A percentile compares a stretch with the other conserved stretches of the same genome.
Evolutionary conservation across 2,888 invertebrate species (phyloP).

Genomic region (Marronus borbonicus): DNA sequence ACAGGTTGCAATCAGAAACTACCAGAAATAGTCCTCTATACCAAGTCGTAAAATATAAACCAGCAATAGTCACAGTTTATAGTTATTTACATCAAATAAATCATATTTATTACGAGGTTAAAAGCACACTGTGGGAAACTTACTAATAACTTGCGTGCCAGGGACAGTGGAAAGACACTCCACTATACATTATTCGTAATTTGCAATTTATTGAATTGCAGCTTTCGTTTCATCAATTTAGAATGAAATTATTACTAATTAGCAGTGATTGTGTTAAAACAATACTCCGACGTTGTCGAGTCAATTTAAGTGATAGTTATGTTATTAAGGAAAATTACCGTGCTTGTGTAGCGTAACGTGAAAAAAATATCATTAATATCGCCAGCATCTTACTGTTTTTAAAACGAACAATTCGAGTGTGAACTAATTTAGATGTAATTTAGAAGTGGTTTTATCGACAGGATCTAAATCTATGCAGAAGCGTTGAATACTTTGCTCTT

Average conservation of each 20-base stretch:
- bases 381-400: neutral
- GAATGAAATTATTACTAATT: constrained; percentile 19
- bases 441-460: too few species aligned
- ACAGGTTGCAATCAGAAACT: too few species aligned
- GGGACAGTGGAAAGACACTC: constrained; percentile 5
- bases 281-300: constrained; percentile 6
- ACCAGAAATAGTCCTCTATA: too few species aligned
- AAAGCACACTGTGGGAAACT: constrained; percentile 18
- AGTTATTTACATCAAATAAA: constrained; percentile 10
- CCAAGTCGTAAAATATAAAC: constrained; percentile 4
- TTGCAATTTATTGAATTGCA: constrained; percentile 18
- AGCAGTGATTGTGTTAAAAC: constrained; percentile 16
- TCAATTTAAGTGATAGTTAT: constrained; percentile 26
- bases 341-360: constrained; percentile 9
- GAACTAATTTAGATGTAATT: neutral
- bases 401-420: neutral
- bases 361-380: constrained; percentile 13
- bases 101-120: neutral
- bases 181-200: neutral
- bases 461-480: too few species aligned
- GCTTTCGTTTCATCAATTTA: constrained; percentile 14
- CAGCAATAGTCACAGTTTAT: too few species aligned
- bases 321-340: neutral
- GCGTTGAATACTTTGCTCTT: too few species aligned
- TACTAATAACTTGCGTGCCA: neutral